Conservation (phyloP, 2,113 vertebrate genomes). For the Onychostruthus taczanowskii region DNA sequence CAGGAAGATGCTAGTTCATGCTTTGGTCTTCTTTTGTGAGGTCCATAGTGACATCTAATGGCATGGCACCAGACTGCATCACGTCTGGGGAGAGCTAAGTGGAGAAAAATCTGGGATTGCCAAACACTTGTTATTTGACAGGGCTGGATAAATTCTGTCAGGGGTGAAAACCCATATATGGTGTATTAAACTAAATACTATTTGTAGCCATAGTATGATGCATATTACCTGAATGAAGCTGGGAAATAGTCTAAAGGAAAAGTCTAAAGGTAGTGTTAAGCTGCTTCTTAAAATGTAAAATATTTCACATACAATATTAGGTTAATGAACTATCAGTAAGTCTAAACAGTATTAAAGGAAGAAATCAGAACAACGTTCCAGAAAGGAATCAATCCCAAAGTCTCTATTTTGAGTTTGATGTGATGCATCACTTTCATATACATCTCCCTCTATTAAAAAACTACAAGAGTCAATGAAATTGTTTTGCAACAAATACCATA, state of each 20-base stretch:
- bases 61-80: background rate
- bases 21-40: background rate
- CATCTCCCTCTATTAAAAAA: background rate
- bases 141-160: background rate
- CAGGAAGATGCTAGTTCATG: background rate
- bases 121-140: background rate
- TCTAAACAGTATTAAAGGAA: background rate
- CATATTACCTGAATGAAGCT: background rate
- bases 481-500: background rate
- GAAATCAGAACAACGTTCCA: background rate
- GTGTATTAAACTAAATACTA: background rate
- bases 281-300: background rate
- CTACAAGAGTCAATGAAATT: background rate
- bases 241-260: background rate
- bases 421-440: background rate
- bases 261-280: background rate
- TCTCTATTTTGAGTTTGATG: background rate
- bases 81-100: background rate
- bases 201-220: background rate
- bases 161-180: background rate
- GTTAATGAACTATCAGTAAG: background rate
- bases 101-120: background rate
- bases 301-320: background rate
- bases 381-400: background rate
- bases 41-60: conserved; percentile 56